Evolutionary conservation across 2,797 vertebrate genomes (phyloP).

Genomic region (Liparis tanakae): DNA sequence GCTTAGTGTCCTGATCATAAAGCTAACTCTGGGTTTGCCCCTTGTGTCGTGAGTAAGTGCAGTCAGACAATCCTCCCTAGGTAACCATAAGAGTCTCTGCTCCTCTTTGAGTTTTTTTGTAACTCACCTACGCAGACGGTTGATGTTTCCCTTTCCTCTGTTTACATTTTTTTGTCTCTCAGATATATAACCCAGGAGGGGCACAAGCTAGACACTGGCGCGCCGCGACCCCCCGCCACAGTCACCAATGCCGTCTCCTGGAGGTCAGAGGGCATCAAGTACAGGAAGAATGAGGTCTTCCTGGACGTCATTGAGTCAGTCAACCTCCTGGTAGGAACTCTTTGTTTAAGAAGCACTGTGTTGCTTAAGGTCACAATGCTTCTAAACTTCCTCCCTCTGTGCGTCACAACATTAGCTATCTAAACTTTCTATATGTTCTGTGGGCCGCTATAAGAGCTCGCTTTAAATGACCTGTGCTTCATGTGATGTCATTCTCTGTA

Average conservation of each 20-base stretch:
- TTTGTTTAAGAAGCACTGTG: constrained; percentile 64
- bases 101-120: constrained; percentile 56
- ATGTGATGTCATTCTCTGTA: not conserved
- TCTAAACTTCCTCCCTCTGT: constrained; percentile 54
- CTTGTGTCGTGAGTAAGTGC: constrained; percentile 10
- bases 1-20: constrained; percentile 1
- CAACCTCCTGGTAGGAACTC: constrained; percentile 92
- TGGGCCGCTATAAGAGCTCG: not conserved
- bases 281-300: constrained; percentile 89
- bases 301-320: constrained; percentile 99
- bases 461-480: not conserved
- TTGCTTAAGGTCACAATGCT: constrained; percentile 43
- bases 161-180: constrained; percentile 50
- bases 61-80: constrained; percentile 43
- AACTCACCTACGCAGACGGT: constrained; percentile 36
- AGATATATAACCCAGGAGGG: constrained; percentile 99
- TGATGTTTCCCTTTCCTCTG: constrained; percentile 37
- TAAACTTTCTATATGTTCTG: constrained; percentile 8
- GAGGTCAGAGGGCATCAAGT: constrained; percentile 88
- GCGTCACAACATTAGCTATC: constrained; percentile 32
- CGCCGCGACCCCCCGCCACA: constrained; percentile 93
- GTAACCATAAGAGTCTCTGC: constrained; percentile 24
- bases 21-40: constrained; percentile 53
- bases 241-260: constrained; percentile 88
- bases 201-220: constrained; percentile 97